A percentile compares a stretch with the other conserved stretches of the same genome.
Evolutionary conservation across 2,113 vertebrate species (phyloP).

Genomic region (Sturnus vulgaris): DNA sequence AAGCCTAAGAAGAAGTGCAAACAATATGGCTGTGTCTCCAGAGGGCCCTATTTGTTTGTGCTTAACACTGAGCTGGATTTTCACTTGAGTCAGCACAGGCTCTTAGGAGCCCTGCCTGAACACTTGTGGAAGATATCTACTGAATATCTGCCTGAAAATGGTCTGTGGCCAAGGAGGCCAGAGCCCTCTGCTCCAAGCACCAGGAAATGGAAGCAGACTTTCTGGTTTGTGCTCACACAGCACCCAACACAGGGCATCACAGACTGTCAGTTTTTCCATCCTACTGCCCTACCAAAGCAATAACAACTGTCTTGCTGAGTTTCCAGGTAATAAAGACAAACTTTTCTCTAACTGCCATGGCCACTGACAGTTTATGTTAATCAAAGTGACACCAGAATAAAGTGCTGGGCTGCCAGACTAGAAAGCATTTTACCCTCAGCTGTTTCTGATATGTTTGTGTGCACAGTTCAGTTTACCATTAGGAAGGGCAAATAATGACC

Average conservation of each 20-base stretch:
- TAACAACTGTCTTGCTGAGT: background rate
- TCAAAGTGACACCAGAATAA: background rate
- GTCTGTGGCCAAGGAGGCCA: background rate
- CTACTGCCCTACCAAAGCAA: background rate
- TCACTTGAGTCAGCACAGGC: background rate
- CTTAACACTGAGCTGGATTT: background rate
- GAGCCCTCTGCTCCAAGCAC: background rate
- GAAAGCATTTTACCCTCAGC: constrained; percentile 12
- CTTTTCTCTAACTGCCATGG: background rate
- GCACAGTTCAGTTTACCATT: constrained; percentile 14
- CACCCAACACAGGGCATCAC: fast-evolving
- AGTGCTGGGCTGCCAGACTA: background rate
- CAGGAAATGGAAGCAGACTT: background rate
- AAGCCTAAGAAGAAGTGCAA: background rate
- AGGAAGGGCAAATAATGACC: constrained; percentile 9
- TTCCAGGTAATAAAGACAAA: background rate
- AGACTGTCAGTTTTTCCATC: background rate
- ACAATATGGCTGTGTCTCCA: background rate
- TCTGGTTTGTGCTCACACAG: background rate
- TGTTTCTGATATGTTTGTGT: constrained; percentile 45
- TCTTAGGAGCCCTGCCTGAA: background rate
- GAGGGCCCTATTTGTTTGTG: background rate
- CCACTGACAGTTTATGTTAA: constrained; percentile 14
- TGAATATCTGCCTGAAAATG: background rate
- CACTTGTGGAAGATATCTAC: background rate